Evolutionary conservation across 2,113 vertebrate genomes (phyloP), one percentile per base, ranked within the genome.

Genomic region (Salvator merianae): DNA sequence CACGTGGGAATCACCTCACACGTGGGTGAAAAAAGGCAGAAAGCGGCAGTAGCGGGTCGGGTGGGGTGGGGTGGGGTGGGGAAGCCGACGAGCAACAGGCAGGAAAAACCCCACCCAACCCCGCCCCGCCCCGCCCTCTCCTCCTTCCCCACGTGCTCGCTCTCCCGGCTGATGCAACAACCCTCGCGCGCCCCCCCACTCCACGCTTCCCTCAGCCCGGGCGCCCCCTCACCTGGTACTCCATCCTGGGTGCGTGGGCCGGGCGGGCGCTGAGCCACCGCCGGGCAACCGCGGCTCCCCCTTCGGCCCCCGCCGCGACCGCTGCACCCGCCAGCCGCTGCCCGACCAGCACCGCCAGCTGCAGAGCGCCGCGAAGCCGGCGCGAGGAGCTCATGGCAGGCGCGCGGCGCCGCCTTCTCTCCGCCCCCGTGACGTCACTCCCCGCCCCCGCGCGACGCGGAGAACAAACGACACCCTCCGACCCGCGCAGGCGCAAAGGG

Each of bases 181-280:
- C 2, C 13, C 32, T 22, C 65, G 10, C 30, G 4, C 13, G 30
- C 3, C 30, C 30, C 30, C 50, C 26, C 91, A 98, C 98, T 97
- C 50, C 50, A 9, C 47, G 6, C 12, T 50, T 50, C n/a, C n/a
- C n/a, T n/a, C n/a, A n/a, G 62, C 26, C 62, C 59, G 16, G 63
- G 30, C 30, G 7, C 2, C 13, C 28, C 3, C 62, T n/a, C 91
- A 99, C 98, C 97, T 98, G 98, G 79, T 99, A 98, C 82, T 98
- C 97, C 97, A 97, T 98, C 68, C 94, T 93, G 1, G 96, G 96
- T 28, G 94, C 93, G 24, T 82, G 95, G 53, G 96, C 97, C 2
- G 96, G 92, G 86, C 95, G 59, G 66, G 75, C 76, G 75, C 81
- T 87, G 38, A 70, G 2, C 24, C 65, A 5, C 0, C 26, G 69